Evolutionary conservation across 2,797 vertebrate genomes (phyloP).

Genomic region (Pipistrellus nathusii): DNA sequence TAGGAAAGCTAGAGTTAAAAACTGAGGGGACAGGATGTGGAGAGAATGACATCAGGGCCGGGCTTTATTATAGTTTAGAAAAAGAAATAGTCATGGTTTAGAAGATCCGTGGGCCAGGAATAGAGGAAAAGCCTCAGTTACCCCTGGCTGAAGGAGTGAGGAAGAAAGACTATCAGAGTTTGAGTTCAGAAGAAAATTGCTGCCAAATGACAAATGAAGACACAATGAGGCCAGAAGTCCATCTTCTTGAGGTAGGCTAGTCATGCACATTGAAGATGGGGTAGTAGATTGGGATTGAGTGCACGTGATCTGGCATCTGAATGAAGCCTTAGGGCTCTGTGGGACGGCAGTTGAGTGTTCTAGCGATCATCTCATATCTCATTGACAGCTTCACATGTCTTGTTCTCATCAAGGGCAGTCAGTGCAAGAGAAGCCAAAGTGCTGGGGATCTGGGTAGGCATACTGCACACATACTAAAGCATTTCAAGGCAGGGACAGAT

Average conservation of each 20-base stretch:
- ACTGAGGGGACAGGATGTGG: not conserved
- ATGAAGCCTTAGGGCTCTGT: not conserved
- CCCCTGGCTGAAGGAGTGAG: not conserved
- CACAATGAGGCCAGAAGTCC: not conserved
- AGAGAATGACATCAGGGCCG: not conserved
- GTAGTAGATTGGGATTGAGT: no score
- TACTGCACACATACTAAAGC: accelerated
- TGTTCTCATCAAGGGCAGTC: not conserved
- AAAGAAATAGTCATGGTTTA: not conserved
- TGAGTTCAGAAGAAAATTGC: not conserved
- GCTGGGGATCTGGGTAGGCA: not conserved
- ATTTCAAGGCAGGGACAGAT: not conserved
- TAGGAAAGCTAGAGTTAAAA: not conserved
- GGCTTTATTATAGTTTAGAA: not conserved
- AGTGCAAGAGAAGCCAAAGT: not conserved
- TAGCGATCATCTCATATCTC: no score
- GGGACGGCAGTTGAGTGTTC: not conserved
- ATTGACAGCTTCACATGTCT: not conserved
- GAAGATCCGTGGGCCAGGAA: not conserved
- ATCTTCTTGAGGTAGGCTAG: not conserved
- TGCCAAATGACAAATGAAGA: not conserved
- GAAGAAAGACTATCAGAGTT: not conserved
- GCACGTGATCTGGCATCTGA: no score
- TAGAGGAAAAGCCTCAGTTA: not conserved
- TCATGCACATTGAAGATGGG: not conserved